Base-by-base conservation (phyloP, 2,888 invertebrate species). In the Synanthedon vespiformis region DNA sequence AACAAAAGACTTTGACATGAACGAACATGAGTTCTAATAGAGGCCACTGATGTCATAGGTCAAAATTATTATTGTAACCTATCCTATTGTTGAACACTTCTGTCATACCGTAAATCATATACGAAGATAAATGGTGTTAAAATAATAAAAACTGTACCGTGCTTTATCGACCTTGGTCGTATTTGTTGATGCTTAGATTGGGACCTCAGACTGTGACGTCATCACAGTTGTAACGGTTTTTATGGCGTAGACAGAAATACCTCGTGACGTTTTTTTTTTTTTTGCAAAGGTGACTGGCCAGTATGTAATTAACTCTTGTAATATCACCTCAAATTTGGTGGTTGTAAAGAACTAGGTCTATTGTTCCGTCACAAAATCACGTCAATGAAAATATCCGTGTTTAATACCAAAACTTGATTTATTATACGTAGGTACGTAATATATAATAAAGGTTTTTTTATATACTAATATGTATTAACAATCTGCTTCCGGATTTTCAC, bases 1-100 rank as follows among this genome's bases (percentile, higher is more conserved):
- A 62, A 65, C 63, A 64, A 68, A 64, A 59, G 63, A 55, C 55
- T 72, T 66, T 72, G 73, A 72, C 71, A 75, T 69, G 74, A 63
- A 63, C 62, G 65, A 64, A 64, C 62, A 55, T 69, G 56, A 60
- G 58, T 57, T 53, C 51, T 53, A 52, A 55, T 22, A 51, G 65
- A 72, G 72, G 68, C 64, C 64, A 64, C 60, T 81, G 77, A 81
- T 77, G 73, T 81, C 79, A 84, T 81, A 80, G 78, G 77, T 83
- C 76, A 76, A 57, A 62, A 55, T 50, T 61, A 59, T 64, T 73
- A 70, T 68, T 70, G 65, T 68, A 66, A 70, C 70, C 64, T 62
- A 70, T 71, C 72, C 68, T 67, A 69, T 80, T 77, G 71, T 77
- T 68, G 59, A 65, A 63, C 57, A 63, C 57, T 59, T 58, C 57